Evolutionary conservation across 2,888 invertebrate genomes (phyloP).

Genomic region (Oligia strigilis): DNA sequence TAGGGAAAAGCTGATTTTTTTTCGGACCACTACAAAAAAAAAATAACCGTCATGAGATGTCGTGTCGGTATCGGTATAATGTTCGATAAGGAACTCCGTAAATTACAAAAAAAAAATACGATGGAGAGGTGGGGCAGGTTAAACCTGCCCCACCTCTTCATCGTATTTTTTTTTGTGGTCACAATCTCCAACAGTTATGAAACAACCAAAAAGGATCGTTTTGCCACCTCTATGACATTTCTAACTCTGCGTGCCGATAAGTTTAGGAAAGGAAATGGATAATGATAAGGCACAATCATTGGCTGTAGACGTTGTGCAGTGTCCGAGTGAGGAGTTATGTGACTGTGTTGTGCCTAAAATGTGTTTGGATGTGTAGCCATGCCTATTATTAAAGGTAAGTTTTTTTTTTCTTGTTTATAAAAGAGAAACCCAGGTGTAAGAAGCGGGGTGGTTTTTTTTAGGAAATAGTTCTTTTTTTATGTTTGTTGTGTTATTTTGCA

Average conservation of each 20-base stretch:
- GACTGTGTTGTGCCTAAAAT: slow-evolving; percentile 48
- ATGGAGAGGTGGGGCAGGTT: no score
- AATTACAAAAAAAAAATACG: no score
- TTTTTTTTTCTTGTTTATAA: no score
- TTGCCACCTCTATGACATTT: slow-evolving; percentile 44
- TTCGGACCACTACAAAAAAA: no score
- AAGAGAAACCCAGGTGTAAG: no score
- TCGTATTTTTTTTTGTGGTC: background rate
- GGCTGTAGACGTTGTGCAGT: slow-evolving; percentile 36
- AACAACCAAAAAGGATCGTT: background rate
- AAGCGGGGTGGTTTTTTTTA: background rate
- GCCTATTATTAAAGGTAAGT: slow-evolving; percentile 53
- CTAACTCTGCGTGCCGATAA: slow-evolving; percentile 47
- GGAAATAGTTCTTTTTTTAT: background rate
- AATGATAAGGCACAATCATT: slow-evolving; percentile 51
- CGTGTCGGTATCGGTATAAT: no score
- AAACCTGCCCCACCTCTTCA: background rate
- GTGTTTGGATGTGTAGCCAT: slow-evolving; percentile 41
- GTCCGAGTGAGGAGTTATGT: slow-evolving; percentile 44
- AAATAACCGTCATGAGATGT: no score
- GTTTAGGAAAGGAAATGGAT: slow-evolving; percentile 59
- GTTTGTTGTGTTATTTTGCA: background rate
- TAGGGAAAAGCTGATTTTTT: no score
- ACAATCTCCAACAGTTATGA: no score
- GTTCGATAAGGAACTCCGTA: no score